Evolutionary conservation across 2,113 vertebrate genomes (phyloP).

Genomic region (Pelusios castaneus): DNA sequence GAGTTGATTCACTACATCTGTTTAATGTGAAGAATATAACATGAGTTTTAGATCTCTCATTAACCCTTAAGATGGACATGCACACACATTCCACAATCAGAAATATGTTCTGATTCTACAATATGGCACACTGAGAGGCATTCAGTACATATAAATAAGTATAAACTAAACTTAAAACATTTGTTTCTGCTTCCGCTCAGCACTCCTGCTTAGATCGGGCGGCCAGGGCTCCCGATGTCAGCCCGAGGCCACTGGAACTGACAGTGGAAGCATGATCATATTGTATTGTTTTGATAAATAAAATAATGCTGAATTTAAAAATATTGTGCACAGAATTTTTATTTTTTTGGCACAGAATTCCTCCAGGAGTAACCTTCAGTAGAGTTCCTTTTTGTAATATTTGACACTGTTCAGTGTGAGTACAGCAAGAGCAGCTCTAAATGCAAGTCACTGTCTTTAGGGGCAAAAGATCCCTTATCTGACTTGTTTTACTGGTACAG

Average conservation of each 20-base stretch:
- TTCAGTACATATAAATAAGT: neutral
- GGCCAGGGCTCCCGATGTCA: no score
- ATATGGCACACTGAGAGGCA: neutral
- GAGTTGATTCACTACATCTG: neutral
- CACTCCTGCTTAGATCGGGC: neutral
- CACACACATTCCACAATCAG: neutral
- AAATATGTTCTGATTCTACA: neutral
- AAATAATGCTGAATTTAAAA: no score
- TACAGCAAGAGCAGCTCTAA: neutral
- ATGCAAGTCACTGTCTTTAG: neutral
- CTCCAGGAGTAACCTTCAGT: neutral
- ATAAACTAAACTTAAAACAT: neutral
- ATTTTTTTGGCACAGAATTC: no score
- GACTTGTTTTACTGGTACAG: neutral
- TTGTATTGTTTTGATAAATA: no score
- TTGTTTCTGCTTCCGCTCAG: neutral
- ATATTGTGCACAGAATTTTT: no score
- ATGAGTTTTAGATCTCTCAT: neutral
- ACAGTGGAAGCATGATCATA: no score
- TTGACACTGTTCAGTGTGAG: neutral
- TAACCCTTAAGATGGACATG: neutral
- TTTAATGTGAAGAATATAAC: neutral
- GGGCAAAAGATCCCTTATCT: neutral
- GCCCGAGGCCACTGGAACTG: no score
- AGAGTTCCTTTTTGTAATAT: slow-evolving; percentile 5